Percentiles rank a stretch among this genome's conserved stretches.
Evolutionary conservation across 2,113 vertebrate species (phyloP).

Genomic region (Sigmodon hispidus): DNA sequence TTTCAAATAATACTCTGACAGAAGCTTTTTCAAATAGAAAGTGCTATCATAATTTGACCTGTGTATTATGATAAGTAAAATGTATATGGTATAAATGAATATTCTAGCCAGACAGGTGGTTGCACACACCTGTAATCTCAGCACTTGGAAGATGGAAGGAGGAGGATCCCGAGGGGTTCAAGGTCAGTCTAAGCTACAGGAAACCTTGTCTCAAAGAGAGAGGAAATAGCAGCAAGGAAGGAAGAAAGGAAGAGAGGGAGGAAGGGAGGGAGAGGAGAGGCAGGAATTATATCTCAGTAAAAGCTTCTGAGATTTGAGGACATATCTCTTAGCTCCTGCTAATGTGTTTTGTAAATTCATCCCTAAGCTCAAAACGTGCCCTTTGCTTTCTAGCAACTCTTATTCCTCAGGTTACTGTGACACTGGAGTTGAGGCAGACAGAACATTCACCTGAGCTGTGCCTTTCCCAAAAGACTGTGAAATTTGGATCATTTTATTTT

Average conservation of each 20-base stretch:
- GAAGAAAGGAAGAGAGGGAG: accelerated
- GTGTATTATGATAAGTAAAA: background rate
- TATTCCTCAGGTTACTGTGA: constrained; percentile 21
- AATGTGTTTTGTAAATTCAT: background rate
- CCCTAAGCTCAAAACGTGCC: constrained; percentile 29
- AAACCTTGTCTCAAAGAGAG: background rate
- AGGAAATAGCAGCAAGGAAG: accelerated
- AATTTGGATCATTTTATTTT: background rate
- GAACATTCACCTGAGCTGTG: constrained; percentile 70
- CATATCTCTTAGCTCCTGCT: background rate
- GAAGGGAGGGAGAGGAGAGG: no score
- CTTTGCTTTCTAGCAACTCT: constrained; percentile 49
- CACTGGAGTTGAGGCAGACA: constrained; percentile 64
- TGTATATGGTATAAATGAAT: background rate
- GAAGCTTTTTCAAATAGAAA: constrained; percentile 19
- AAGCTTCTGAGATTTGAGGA: background rate
- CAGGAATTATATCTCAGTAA: background rate
- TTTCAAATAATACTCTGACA: background rate
- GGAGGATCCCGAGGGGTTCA: background rate
- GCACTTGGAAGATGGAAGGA: background rate
- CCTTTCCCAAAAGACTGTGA: constrained; percentile 62
- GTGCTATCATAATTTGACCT: background rate
- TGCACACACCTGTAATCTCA: background rate
- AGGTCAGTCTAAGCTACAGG: background rate
- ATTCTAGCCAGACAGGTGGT: background rate